A percentile compares a stretch with the other conserved stretches of the same genome.
These are phyloP conservation scores for Toxotes chatareus DNA, from an alignment of 2,113 vertebrate genomes.

Conservation along the genomic window DNA sequence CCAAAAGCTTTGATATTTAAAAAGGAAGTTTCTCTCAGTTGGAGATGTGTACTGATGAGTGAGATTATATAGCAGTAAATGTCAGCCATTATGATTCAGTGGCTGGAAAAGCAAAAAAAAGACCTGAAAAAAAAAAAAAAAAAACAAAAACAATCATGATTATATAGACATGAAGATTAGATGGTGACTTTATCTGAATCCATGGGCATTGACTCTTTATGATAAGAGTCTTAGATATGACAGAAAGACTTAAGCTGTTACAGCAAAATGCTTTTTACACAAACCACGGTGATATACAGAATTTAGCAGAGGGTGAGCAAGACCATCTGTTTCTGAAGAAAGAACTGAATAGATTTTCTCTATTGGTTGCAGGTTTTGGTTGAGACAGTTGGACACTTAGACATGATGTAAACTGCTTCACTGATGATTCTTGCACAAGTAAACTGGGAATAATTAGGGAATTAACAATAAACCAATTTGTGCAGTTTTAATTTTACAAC, in stretches of 20 bases:
- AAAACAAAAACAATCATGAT: not conserved
- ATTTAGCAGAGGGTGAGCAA: not conserved
- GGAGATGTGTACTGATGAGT: constrained; percentile 14
- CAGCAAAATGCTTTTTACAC: constrained; percentile 1
- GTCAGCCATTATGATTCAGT: constrained; percentile 30
- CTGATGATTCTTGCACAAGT: constrained; percentile 45
- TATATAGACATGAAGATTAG: constrained; percentile 1
- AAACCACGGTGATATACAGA: not conserved
- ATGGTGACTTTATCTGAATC: constrained; percentile 6
- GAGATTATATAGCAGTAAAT: constrained; percentile 36
- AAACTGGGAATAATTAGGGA: constrained; percentile 73
- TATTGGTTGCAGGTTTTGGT: not conserved
- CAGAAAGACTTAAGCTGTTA: constrained; percentile 14
- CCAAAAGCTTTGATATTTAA: constrained; percentile 49
- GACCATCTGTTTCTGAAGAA: constrained; percentile 2
- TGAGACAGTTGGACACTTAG: not conserved
- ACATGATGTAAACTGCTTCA: constrained; percentile 25
- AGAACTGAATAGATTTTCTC: not conserved
- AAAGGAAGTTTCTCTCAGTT: not conserved
- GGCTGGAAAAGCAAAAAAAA: not conserved
- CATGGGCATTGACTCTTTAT: constrained; percentile 21
- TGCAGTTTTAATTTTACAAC: constrained; percentile 5
- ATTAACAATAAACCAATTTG: constrained; percentile 46
- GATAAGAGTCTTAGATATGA: constrained; percentile 4
- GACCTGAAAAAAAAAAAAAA: not conserved